Percentiles rank a stretch among this genome's conserved stretches.
These are phyloP conservation scores for Indri indri DNA, from an alignment of 2,113 vertebrate genomes.

Conservation along the genomic window DNA sequence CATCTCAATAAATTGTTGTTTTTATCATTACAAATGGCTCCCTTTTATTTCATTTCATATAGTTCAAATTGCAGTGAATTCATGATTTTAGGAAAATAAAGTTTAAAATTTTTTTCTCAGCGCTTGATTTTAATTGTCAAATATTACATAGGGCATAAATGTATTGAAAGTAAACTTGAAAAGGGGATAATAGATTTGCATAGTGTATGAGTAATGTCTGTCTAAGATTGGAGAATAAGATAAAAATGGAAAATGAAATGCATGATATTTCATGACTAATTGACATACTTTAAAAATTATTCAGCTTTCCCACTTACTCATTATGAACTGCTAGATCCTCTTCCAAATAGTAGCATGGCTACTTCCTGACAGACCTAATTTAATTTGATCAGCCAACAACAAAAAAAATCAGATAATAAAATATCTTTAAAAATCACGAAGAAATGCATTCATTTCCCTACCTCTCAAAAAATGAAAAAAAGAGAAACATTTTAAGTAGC, in stretches of 20 bases:
- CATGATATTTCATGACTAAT: neutral
- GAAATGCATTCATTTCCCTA: neutral
- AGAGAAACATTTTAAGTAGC: neutral
- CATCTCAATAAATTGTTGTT: neutral
- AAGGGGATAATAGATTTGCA: neutral
- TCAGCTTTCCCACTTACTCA: neutral
- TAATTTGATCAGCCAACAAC: neutral
- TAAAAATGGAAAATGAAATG: neutral
- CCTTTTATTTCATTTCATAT: neutral
- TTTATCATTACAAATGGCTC: neutral
- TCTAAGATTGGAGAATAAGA: neutral
- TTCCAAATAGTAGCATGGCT: neutral
- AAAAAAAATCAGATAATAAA: neutral
- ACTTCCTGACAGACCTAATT: neutral
- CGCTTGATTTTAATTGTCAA: neutral
- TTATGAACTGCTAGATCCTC: neutral
- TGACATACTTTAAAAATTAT: constrained; percentile 2
- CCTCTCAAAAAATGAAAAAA: neutral
- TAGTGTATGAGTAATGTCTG: neutral
- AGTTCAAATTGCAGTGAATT: neutral
- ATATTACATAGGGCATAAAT: neutral
- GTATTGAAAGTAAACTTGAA: neutral
- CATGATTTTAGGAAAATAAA: neutral
- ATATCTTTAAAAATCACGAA: neutral
- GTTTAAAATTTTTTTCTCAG: neutral